Evolutionary conservation across 2,113 vertebrate species (phyloP), one percentile per base, ranked within the genome.

Genomic region (Motacilla alba): DNA sequence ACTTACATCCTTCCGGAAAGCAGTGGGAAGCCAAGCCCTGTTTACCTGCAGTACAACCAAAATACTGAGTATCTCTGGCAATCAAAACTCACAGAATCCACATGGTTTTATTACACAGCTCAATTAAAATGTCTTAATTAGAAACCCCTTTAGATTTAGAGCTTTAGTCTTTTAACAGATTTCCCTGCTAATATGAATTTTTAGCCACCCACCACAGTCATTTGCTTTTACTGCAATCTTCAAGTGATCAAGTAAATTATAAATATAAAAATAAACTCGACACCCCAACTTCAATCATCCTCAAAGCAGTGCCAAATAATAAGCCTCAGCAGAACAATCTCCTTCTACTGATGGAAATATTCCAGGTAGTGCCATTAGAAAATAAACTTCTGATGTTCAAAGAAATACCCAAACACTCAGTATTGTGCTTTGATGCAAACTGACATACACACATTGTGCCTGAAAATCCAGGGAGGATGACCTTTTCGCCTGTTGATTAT

Each of bases 1-100:
- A 60, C 41, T 77, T 13, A 0, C 7, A 67, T 3, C 30, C 20
- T 79, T 58, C 23, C 0, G 0, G 33, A 83, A 80, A 52, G 49
- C 68, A 53, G 11, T 15, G 20, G 22, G 67, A 81, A 18, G 37
- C 50, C 41, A 73, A 52, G 13, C 10, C 10, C 52, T 59, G 9
- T 21, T 78, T 44, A 52, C 22, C 28, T 60, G 18, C 67, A 68
- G 58, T 15, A 37, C 30, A 15, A 33, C 20, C 4, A 5, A 85
- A 88, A 79, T 14, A 44, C 20, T 22, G 49, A 56, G 0, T 39
- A 37, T 27, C 28, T 76, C 17, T 37, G 27, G 58, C 49, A 85
- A 73, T 50, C 9, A 31, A 77, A 86, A 73, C 30, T 35, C 22
- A 73, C 6, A 76, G 50, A 84, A 33, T 2, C 11, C n/a, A 56